phyloP scores from a whole-genome alignment of 1,140 invertebrate species.

The Chrysopa pallens region DNA sequence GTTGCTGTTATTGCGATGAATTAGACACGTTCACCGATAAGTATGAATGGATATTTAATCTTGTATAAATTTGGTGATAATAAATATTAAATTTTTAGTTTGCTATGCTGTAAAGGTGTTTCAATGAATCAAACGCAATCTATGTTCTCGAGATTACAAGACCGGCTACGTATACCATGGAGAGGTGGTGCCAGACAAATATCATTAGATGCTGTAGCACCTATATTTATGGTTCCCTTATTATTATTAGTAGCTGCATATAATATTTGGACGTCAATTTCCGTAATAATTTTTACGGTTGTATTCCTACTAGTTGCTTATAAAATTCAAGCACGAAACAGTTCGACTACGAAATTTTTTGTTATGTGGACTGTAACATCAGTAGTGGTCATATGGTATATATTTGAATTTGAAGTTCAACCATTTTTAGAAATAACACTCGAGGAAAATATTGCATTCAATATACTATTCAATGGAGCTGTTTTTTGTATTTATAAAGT shows the following conservation, averaged over 20 bases:
- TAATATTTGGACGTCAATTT: conserved; percentile 32
- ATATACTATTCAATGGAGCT: conserved; percentile 32
- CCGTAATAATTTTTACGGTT: conserved; percentile 38
- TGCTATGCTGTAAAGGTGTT: conserved; percentile 11
- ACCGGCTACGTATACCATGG: conserved; percentile 34
- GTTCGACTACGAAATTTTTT: conserved; percentile 37
- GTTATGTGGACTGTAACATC: conserved; percentile 46
- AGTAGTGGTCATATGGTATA: conserved; percentile 34
- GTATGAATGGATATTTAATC: conserved; percentile 10
- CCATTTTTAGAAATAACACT: conserved; percentile 43
- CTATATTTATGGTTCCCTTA: conserved; percentile 39
- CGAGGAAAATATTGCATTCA: conserved; percentile 43
- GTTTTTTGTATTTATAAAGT: conserved; percentile 35
- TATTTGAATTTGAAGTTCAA: conserved; percentile 45
- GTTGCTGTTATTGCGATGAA: conserved; percentile 35
- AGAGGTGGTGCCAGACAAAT: conserved; percentile 30
- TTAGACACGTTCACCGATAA: conserved; percentile 28
- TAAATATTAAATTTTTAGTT: conserved; percentile 5
- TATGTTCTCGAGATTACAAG: conserved; percentile 24
- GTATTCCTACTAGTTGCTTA: conserved; percentile 40
- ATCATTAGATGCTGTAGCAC: conserved; percentile 36
- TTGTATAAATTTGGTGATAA: background rate
- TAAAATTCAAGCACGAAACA: conserved; percentile 30
- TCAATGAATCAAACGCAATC: conserved; percentile 6
- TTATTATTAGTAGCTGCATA: conserved; percentile 36